phyloP scores from a whole-genome alignment of 2,888 invertebrate genomes.

The Apodemia zela region DNA sequence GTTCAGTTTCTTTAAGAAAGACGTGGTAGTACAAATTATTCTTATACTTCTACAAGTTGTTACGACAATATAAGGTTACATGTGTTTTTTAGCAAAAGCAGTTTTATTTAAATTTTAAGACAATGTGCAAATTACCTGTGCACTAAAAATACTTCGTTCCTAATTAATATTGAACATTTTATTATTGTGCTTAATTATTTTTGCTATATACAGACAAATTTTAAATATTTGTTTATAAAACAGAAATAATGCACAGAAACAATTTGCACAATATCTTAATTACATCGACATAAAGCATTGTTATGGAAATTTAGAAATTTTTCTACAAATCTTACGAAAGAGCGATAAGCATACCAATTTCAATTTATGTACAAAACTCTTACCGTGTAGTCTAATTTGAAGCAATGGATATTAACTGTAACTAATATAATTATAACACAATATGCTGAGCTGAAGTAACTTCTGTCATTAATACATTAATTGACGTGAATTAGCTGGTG shows the following conservation, averaged over 20 bases:
- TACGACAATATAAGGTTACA: conserved; percentile 59
- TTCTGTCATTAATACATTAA: conserved; percentile 8
- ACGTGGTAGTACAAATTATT: conserved; percentile 43
- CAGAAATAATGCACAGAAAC: not conserved
- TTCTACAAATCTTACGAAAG: conserved; percentile 56
- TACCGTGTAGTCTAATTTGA: conserved; percentile 36
- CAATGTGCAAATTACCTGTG: not conserved
- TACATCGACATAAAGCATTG: conserved; percentile 32
- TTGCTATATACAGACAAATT: too few species aligned
- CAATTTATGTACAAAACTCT: conserved; percentile 78
- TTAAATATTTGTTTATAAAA: not conserved
- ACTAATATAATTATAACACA: conserved; percentile 19
- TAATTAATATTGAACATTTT: too few species aligned
- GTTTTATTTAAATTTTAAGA: conserved; percentile 22
- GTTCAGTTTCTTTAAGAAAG: conserved; percentile 27
- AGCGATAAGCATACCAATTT: conserved; percentile 75
- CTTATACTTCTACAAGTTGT: conserved; percentile 45
- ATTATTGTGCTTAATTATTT: too few species aligned
- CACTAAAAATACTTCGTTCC: not conserved
- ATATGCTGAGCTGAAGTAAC: not conserved
- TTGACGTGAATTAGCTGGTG: conserved; percentile 5
- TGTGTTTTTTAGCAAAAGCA: conserved; percentile 36
- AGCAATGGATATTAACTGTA: conserved; percentile 22
- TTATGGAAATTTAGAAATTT: conserved; percentile 61
- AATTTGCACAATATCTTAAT: conserved; percentile 36